Evolutionary conservation across 1,140 invertebrate species (phyloP).

Genomic region (Nomia melanderi): DNA sequence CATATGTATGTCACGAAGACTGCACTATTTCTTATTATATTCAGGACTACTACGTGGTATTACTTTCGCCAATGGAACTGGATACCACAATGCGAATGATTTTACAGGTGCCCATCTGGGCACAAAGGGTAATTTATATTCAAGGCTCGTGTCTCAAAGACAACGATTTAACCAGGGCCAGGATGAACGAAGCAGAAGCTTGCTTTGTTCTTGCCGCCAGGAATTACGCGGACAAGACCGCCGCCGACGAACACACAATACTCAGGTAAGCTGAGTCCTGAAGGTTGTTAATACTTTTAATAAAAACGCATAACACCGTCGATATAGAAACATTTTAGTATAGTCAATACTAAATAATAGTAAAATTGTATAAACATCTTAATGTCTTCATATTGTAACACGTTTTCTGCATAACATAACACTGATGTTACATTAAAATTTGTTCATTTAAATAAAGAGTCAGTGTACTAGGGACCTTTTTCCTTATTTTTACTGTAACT

Average conservation of each 20-base stretch:
- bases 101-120: conserved; percentile 98
- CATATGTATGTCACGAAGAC: not conserved
- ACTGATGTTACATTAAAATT: too few relatives aligned
- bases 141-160: conserved; percentile 97
- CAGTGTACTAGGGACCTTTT: too few relatives aligned
- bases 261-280: conserved; percentile 84
- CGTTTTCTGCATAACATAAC: too few relatives aligned
- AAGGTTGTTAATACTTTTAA: too few relatives aligned
- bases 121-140: conserved; percentile 98
- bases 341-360: too few relatives aligned
- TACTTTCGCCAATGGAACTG: conserved; percentile 97
- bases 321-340: too few relatives aligned
- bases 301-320: too few relatives aligned
- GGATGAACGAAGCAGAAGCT: conserved; percentile 98
- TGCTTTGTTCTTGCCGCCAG: conserved; percentile 97
- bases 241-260: conserved; percentile 98
- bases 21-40: conserved; percentile 17
- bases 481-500: too few relatives aligned
- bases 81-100: conserved; percentile 99
- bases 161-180: conserved; percentile 93
- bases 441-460: too few relatives aligned
- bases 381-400: too few relatives aligned
- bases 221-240: conserved; percentile 98
- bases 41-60: conserved; percentile 97
- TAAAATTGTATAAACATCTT: too few relatives aligned